A percentile compares a stretch with the other conserved stretches of the same genome.
Conservation (phyloP, 1,140 invertebrate genomes). For the Cydia fagiglandana region DNA sequence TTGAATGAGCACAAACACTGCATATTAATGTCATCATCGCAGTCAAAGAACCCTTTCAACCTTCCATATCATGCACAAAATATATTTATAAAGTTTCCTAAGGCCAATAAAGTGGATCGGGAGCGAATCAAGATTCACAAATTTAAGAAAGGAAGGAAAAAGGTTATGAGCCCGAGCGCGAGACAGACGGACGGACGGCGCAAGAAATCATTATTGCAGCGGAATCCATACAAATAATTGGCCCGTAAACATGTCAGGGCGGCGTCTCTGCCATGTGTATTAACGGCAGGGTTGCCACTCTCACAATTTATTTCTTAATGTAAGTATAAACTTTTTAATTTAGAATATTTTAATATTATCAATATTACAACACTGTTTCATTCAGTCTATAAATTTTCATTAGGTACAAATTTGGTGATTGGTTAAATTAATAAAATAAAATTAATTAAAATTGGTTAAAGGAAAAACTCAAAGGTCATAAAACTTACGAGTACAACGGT, state of each 20-base stretch:
- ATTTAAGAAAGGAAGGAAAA: conserved; percentile 52
- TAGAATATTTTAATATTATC: too few species aligned
- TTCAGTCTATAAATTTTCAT: too few species aligned
- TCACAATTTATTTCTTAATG: not conserved
- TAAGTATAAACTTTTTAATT: too few species aligned
- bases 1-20: not conserved
- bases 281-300: conserved; percentile 59
- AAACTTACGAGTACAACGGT: too few species aligned
- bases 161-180: conserved; percentile 48
- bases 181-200: conserved; percentile 54
- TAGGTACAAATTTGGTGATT: too few species aligned
- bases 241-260: conserved; percentile 77
- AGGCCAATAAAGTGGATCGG: conserved; percentile 32
- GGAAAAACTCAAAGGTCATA: too few species aligned
- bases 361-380: too few species aligned
- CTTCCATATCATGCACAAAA: not conserved
- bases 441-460: too few species aligned
- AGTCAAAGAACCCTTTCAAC: not conserved
- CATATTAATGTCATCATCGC: not conserved
- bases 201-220: conserved; percentile 77
- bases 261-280: conserved; percentile 76
- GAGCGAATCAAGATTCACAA: conserved; percentile 55
- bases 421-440: too few species aligned
- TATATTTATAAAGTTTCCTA: conserved; percentile 38
- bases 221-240: conserved; percentile 79